These are phyloP conservation scores for Phylloscopus trochilus DNA, from an alignment of 2,113 vertebrate species.

Conservation along the genomic window DNA sequence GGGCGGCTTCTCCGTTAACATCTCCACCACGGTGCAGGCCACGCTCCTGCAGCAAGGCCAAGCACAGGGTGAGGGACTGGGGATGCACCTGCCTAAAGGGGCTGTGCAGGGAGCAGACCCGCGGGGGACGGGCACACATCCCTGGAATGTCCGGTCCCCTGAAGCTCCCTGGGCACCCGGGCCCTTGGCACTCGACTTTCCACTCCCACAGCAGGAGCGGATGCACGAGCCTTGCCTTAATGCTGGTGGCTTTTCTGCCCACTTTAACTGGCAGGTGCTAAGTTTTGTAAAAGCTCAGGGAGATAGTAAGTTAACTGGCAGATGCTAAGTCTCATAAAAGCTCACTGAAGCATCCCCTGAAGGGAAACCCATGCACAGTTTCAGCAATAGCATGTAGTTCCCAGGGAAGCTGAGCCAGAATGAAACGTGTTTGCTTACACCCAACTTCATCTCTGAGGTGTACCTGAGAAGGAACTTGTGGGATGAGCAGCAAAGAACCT, in stretches of 20 bases:
- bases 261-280: background rate
- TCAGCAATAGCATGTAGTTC: rapidly evolving
- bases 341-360: background rate
- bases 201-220: background rate
- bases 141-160: rapidly evolving
- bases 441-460: background rate
- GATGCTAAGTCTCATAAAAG: background rate
- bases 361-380: background rate
- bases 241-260: background rate
- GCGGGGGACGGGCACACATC: rapidly evolving
- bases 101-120: background rate
- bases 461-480: background rate
- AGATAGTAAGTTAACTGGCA: background rate
- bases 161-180: background rate
- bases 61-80: background rate
- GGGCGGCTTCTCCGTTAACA: slow-evolving; percentile 90
- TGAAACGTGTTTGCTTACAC: background rate
- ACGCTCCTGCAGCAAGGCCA: slow-evolving; percentile 76
- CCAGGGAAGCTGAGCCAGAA: background rate
- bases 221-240: background rate
- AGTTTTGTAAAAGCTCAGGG: background rate
- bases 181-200: background rate
- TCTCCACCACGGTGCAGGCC: slow-evolving; percentile 90
- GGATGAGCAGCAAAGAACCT: background rate
- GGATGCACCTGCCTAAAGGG: background rate